Conservation (phyloP, 2,797 vertebrate genomes). For the Bovichtus variegatus region DNA sequence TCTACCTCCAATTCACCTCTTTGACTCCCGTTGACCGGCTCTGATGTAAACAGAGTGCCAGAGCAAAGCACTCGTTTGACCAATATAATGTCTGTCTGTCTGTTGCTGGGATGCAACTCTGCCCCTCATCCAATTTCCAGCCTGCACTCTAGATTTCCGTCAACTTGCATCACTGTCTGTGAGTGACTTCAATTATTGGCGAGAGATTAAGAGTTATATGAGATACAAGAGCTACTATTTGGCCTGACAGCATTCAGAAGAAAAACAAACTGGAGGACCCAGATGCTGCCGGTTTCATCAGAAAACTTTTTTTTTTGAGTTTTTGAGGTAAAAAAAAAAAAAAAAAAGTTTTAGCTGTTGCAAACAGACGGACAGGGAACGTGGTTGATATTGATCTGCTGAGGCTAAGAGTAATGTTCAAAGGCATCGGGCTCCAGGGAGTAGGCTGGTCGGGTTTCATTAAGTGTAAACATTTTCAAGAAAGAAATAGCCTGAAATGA, state of each 20-base stretch:
- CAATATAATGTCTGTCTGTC: conserved; percentile 44
- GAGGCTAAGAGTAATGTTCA: conserved; percentile 72
- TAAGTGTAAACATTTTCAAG: conserved; percentile 72
- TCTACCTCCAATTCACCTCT: conserved; percentile 65
- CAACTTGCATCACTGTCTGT: conserved; percentile 56
- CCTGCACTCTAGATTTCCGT: conserved; percentile 44
- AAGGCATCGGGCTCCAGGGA: conserved; percentile 65
- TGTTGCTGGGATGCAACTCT: conserved; percentile 48
- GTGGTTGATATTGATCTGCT: conserved; percentile 74
- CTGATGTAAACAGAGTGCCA: conserved; percentile 49
- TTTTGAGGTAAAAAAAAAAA: conserved; percentile 36
- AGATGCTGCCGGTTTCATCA: conserved; percentile 57
- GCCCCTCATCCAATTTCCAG: conserved; percentile 21
- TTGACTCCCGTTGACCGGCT: conserved; percentile 55
- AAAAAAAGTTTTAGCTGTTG: conserved; percentile 54
- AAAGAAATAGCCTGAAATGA: conserved; percentile 53
- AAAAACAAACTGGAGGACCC: conserved; percentile 31
- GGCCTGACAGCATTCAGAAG: conserved; percentile 42
- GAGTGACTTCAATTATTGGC: conserved; percentile 60
- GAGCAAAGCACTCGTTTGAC: conserved; percentile 52
- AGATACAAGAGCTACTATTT: conserved; percentile 53
- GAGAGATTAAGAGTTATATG: conserved; percentile 52
- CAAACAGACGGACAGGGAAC: conserved; percentile 61
- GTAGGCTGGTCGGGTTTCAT: conserved; percentile 60
- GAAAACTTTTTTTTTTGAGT: conserved; percentile 37